Base-by-base conservation (phyloP, 1,140 invertebrate species). In the Bombus breviceps region DNA sequence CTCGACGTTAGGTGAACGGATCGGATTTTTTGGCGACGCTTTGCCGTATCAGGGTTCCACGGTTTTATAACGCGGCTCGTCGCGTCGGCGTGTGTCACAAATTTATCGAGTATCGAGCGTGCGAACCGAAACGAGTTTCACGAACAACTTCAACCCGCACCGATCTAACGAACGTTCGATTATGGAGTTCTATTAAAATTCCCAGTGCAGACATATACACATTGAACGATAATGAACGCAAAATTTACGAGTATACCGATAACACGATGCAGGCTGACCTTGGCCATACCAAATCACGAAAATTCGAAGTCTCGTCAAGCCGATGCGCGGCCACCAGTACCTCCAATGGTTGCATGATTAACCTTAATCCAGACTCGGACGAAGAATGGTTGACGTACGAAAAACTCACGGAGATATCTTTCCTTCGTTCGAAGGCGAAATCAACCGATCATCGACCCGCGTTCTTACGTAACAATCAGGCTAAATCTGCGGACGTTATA, bases 331-430 rank as follows among this genome's bases (percentile, higher is more conserved):
- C 68, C 4, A 85, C 83, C 3, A 39, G 47, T 28, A 85, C 83
- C 0, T 73, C 68, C 34, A 57, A 62, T 25, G 83, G 77, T 22
- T 22, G 47, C 3, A 34, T 47, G 57, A 80, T 66, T 64, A 72
- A 80, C 83, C 77, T 85, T n/a, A 8, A 80, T 12, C 0, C 6
- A 13, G 41, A 68, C 22, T 18, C 12, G 12, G 83, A 80, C 57
- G 83, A 73, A 3, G 83, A 85, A 22, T 85, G 83, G 83, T 18
- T 72, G 53, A 53, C 10, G 6, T 85, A 85, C 28, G 77, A 72
- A 9, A 59, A 64, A 22, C 37, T 85, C 25, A 85, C 83, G 6
- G 83, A 80, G 32, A 37, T 18, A 3, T 39, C 43, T 13, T 10
- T 84, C 22, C 32, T 47, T 8, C 62, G n/a, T 18, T 8, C 39